phyloP scores from a whole-genome alignment of 2,888 invertebrate genomes.

The Cryptus armator region DNA sequence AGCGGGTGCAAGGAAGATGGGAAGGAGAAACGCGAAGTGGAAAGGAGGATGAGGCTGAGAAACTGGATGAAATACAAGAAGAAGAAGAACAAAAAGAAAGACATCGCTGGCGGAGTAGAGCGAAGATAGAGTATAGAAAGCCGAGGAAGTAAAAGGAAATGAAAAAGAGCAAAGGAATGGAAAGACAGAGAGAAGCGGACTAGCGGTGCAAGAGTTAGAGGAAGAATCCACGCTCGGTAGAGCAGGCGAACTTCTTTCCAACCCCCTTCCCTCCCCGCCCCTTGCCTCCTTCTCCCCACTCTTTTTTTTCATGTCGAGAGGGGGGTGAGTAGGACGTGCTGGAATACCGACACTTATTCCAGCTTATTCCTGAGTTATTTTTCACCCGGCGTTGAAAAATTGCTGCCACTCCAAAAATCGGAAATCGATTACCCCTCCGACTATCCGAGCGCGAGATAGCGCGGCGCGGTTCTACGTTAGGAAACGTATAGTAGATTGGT shows the following conservation, averaged over 20 bases:
- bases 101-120: slow-evolving; percentile 36
- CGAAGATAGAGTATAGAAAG: slow-evolving; percentile 50
- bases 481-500: slow-evolving; percentile 40
- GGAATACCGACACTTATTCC: slow-evolving; percentile 65
- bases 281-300: slow-evolving; percentile 3
- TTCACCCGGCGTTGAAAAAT: slow-evolving; percentile 81
- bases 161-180: slow-evolving; percentile 41
- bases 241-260: slow-evolving; percentile 28
- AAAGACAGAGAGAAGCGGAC: slow-evolving; percentile 51
- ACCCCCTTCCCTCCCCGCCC: neutral
- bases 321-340: slow-evolving; percentile 62
- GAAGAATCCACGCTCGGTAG: slow-evolving; percentile 37
- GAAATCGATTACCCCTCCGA: slow-evolving; percentile 81
- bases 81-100: slow-evolving; percentile 34
- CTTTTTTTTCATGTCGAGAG: slow-evolving; percentile 19
- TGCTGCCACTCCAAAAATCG: slow-evolving; percentile 80
- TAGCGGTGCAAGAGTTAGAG: slow-evolving; percentile 33
- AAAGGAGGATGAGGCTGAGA: slow-evolving; percentile 40
- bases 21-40: slow-evolving; percentile 35
- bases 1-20: slow-evolving; percentile 44
- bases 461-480: slow-evolving; percentile 25
- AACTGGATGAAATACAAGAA: slow-evolving; percentile 48
- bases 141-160: slow-evolving; percentile 36
- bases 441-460: slow-evolving; percentile 64
- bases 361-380: slow-evolving; percentile 82